These are phyloP conservation scores for Nycticryphes semicollaris DNA, from an alignment of 2,113 vertebrate species.

Conservation along the genomic window DNA sequence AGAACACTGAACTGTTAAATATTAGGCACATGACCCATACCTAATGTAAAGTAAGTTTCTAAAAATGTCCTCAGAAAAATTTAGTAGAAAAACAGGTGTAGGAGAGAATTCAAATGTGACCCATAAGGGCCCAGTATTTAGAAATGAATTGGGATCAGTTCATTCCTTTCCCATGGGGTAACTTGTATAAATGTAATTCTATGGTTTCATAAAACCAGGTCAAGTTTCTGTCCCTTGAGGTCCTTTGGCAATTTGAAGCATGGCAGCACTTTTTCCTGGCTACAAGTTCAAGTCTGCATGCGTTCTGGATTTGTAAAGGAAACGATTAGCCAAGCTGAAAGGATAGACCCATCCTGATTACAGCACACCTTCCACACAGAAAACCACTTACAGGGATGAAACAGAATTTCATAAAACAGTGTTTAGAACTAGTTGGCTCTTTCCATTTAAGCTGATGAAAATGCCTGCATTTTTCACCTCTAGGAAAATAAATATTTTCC, in stretches of 20 bases:
- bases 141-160: conserved; percentile 79
- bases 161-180: conserved; percentile 75
- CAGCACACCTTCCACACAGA: conserved; percentile 14
- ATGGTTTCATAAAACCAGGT: conserved; percentile 85
- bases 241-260: conserved; percentile 77
- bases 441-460: neutral
- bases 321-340: neutral
- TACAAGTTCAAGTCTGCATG: conserved; percentile 75
- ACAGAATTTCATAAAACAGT: neutral
- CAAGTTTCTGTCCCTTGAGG: conserved; percentile 79
- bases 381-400: neutral
- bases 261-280: conserved; percentile 70
- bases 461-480: neutral
- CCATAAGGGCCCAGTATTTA: conserved; percentile 73
- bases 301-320: conserved; percentile 44
- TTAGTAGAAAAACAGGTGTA: conserved; percentile 70
- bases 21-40: conserved; percentile 31
- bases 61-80: conserved; percentile 59
- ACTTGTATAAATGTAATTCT: conserved; percentile 84
- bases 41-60: conserved; percentile 39
- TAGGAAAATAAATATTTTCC: neutral
- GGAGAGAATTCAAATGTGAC: conserved; percentile 73
- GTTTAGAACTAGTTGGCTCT: neutral
- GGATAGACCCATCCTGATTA: conserved; percentile 19
- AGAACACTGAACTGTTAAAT: conserved; percentile 57